These are phyloP conservation scores for Tetragonula carbonaria DNA, from an alignment of 2,888 invertebrate species.

Conservation along the genomic window DNA sequence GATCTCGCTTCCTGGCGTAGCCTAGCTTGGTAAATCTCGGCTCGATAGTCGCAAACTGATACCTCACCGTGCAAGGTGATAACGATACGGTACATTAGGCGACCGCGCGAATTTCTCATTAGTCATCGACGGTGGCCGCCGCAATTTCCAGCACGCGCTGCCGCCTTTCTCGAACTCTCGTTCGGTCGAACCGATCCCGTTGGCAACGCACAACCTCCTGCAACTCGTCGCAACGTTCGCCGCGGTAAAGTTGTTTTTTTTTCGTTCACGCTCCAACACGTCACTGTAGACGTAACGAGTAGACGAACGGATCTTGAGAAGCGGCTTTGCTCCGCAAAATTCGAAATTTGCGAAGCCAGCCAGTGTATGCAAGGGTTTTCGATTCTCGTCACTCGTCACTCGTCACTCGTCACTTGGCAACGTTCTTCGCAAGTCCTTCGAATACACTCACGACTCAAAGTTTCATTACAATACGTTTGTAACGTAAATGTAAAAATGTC, in stretches of 20 bases:
- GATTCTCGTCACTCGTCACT: neutral
- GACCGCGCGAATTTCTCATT: slow-evolving; percentile 72
- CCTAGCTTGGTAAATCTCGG: slow-evolving; percentile 59
- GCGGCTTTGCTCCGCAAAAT: neutral
- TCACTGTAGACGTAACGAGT: neutral
- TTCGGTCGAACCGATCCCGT: neutral
- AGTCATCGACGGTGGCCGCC: slow-evolving; percentile 69
- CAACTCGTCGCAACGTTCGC: neutral
- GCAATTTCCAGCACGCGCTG: slow-evolving; percentile 71
- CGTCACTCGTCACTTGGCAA: too few species aligned
- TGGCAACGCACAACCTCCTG: neutral
- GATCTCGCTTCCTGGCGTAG: slow-evolving; percentile 36
- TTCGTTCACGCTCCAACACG: neutral
- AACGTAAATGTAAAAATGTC: too few species aligned
- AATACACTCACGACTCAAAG: too few species aligned
- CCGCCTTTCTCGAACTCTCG: slow-evolving; percentile 23
- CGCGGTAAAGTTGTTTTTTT: neutral
- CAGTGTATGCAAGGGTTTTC: neutral
- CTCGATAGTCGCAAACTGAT: slow-evolving; percentile 48
- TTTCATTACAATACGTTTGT: too few species aligned
- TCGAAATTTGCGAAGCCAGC: neutral
- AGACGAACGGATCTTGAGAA: too few species aligned
- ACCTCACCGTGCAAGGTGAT: slow-evolving; percentile 64
- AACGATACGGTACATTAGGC: slow-evolving; percentile 74
- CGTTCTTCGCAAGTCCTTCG: too few species aligned